Evolutionary conservation across 2,888 invertebrate genomes (phyloP).

Genomic region (Oxycera nigricornis): DNA sequence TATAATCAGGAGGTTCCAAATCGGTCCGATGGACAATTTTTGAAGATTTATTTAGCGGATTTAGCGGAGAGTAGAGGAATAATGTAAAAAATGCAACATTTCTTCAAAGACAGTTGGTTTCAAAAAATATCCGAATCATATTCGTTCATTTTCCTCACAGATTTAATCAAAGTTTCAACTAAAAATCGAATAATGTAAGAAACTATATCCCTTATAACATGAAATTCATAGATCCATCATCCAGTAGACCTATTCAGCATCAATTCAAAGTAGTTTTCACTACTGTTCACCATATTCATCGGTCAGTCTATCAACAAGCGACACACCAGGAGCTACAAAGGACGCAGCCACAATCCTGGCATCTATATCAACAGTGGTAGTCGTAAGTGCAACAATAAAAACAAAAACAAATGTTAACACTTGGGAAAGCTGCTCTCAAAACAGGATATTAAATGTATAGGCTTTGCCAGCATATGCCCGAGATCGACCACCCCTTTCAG

Average conservation of each 20-base stretch:
- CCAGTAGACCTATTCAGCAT: too few relatives aligned
- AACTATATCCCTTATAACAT: too few relatives aligned
- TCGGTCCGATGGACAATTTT: neutral
- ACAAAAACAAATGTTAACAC: slow-evolving; percentile 35
- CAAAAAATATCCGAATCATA: too few relatives aligned
- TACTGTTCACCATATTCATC: slow-evolving; percentile 7
- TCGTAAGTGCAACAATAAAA: slow-evolving; percentile 15
- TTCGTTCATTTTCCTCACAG: too few relatives aligned
- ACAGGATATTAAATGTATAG: slow-evolving; percentile 26
- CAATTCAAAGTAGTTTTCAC: slow-evolving; percentile 12
- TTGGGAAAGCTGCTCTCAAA: slow-evolving; percentile 33
- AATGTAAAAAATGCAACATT: too few relatives aligned
- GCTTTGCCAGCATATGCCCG: neutral
- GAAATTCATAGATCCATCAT: too few relatives aligned
- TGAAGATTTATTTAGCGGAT: too few relatives aligned
- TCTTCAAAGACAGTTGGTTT: too few relatives aligned
- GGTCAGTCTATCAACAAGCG: slow-evolving; percentile 28
- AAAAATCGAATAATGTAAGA: too few relatives aligned
- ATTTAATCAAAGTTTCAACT: too few relatives aligned
- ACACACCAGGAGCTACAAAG: neutral
- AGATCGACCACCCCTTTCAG: neutral
- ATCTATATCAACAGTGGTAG: neutral
- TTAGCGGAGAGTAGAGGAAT: too few relatives aligned
- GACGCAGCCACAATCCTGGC: too few relatives aligned
- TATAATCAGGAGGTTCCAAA: neutral